A percentile compares a stretch with the other conserved stretches of the same genome.
These are phyloP conservation scores for Drosophila atripex DNA, from an alignment of 2,888 invertebrate genomes.

Conservation along the genomic window DNA sequence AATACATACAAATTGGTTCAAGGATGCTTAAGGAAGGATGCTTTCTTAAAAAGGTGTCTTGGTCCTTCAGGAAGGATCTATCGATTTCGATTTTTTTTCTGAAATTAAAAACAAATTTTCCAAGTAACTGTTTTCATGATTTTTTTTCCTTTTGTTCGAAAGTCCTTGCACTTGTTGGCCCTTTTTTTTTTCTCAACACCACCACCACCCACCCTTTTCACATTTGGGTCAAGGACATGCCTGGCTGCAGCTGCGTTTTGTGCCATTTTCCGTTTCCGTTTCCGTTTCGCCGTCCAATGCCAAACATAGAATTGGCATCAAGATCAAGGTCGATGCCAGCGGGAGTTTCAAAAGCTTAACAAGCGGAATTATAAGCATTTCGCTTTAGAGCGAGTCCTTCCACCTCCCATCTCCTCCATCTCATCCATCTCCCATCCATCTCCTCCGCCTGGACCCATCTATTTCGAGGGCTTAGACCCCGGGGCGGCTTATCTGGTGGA, in stretches of 20 bases:
- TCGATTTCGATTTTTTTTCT: not conserved
- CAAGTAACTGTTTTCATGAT: not conserved
- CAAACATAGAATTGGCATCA: slow-evolving; percentile 68
- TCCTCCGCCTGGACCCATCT: slow-evolving; percentile 26
- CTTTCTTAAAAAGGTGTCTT: too few species aligned
- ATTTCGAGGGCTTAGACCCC: slow-evolving; percentile 53
- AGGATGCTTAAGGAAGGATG: not conserved
- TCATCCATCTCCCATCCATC: too few species aligned
- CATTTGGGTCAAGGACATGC: slow-evolving; percentile 35
- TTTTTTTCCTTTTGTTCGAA: not conserved
- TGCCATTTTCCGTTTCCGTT: slow-evolving; percentile 4
- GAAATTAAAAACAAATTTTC: not conserved
- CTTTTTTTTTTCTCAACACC: not conserved
- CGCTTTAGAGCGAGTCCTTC: slow-evolving; percentile 8
- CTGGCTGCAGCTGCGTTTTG: slow-evolving; percentile 31
- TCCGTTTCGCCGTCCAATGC: slow-evolving; percentile 35
- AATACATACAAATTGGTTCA: too few species aligned
- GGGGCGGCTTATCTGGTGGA: slow-evolving; percentile 51
- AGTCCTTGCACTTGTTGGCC: slow-evolving; percentile 36
- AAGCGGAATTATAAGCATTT: slow-evolving; percentile 30
- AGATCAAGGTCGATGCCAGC: slow-evolving; percentile 61
- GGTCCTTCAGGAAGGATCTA: too few species aligned
- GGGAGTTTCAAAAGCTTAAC: slow-evolving; percentile 25
- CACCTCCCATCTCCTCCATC: not conserved
- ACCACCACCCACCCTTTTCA: too few species aligned